phyloP scores from a whole-genome alignment of 2,113 vertebrate species.

The Garra rufa region DNA sequence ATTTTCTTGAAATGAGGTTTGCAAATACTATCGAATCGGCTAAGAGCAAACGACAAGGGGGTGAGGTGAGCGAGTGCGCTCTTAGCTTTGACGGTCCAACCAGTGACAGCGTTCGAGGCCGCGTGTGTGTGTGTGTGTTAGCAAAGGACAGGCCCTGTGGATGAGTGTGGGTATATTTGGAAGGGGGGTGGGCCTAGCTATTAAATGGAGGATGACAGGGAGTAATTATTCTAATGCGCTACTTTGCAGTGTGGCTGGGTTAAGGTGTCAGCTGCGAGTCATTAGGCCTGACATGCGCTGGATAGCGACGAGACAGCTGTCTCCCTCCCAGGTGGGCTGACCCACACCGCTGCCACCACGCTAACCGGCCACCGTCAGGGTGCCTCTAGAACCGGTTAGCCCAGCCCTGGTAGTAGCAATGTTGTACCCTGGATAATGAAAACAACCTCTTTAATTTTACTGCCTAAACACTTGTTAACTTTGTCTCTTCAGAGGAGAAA shows the following conservation, averaged over 20 bases:
- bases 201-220: constrained; percentile 75
- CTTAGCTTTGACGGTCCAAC: constrained; percentile 50
- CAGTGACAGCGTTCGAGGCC: constrained; percentile 50
- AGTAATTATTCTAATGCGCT: constrained; percentile 76
- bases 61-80: neutral
- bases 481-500: neutral
- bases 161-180: constrained; percentile 39
- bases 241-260: constrained; percentile 65
- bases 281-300: constrained; percentile 73
- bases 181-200: constrained; percentile 52
- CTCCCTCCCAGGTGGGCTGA: constrained; percentile 70
- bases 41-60: constrained; percentile 47
- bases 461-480: neutral
- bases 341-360: constrained; percentile 52
- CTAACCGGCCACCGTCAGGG: constrained; percentile 55
- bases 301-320: constrained; percentile 71
- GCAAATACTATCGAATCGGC: constrained; percentile 49
- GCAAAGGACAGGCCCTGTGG: constrained; percentile 50
- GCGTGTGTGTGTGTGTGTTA: constrained; percentile 52
- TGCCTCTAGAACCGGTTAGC: constrained; percentile 13
- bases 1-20: constrained; percentile 44
- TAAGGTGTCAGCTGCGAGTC: constrained; percentile 73
- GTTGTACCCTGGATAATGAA: constrained; percentile 27
- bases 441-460: constrained; percentile 16
- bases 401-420: constrained; percentile 34